Percentiles rank a stretch among this genome's conserved stretches.
phyloP scores from a whole-genome alignment of 1,140 invertebrate species.

The Procambarus virginalis region DNA sequence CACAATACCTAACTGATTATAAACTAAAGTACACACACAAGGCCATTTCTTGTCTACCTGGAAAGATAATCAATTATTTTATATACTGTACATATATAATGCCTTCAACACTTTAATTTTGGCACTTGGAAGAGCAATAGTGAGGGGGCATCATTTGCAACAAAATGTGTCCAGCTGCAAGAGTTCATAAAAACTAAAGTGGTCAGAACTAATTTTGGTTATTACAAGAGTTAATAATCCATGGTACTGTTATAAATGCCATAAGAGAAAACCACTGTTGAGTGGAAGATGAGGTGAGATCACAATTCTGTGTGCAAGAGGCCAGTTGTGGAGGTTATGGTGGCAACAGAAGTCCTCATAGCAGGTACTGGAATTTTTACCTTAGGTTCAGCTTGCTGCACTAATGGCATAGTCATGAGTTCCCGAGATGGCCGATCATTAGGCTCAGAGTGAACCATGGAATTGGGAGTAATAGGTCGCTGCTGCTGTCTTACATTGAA shows the following conservation, averaged over 20 bases:
- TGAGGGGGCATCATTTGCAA: neutral
- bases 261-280: neutral
- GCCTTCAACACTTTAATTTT: neutral
- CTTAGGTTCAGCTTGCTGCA: neutral
- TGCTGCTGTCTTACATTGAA: constrained; percentile 28
- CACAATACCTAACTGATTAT: neutral
- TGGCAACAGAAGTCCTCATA: constrained; percentile 43
- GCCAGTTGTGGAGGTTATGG: constrained; percentile 48
- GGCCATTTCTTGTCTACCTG: neutral
- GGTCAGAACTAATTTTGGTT: constrained; percentile 6
- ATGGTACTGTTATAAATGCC: neutral
- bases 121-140: neutral
- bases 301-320: constrained; percentile 49
- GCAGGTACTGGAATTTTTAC: constrained; percentile 17
- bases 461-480: constrained; percentile 46
- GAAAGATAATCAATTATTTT: neutral
- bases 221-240: constrained; percentile 5
- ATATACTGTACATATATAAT: neutral
- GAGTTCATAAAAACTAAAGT: neutral
- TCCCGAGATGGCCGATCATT: constrained; percentile 15
- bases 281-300: neutral
- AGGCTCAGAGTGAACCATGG: constrained; percentile 40
- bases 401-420: neutral
- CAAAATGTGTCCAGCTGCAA: neutral
- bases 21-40: neutral